Conservation (phyloP, 1,140 invertebrate genomes). For the Carposina sasakii region DNA sequence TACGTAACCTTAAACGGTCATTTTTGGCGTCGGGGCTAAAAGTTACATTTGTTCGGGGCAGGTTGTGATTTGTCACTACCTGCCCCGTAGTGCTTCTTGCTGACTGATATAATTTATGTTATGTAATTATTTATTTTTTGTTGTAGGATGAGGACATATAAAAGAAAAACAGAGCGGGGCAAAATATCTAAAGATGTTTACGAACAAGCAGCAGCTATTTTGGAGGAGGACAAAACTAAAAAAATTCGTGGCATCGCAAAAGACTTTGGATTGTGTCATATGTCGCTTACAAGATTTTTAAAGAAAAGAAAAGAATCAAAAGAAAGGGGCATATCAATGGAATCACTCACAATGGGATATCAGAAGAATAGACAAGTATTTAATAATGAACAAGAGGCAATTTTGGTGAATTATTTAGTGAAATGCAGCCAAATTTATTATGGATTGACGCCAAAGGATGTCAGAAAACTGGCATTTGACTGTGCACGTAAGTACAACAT, state of each 20-base stretch:
- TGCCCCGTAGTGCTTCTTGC: conserved; percentile 15
- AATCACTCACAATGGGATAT: conserved; percentile 15
- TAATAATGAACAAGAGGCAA: conserved; percentile 12
- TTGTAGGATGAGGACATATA: no score
- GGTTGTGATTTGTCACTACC: no score
- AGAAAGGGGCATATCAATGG: conserved; percentile 9
- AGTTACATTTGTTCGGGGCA: conserved; percentile 13
- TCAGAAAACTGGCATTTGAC: conserved; percentile 17
- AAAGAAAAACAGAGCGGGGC: conserved; percentile 15
- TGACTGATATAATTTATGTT: conserved; percentile 13
- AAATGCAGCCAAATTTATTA: conserved; percentile 21
- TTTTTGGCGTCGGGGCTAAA: conserved; percentile 17
- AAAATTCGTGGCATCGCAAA: conserved; percentile 13
- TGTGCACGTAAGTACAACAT: conserved; percentile 23
- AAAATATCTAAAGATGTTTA: conserved; percentile 20
- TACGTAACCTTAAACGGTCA: conserved; percentile 16
- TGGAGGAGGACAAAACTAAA: conserved; percentile 12
- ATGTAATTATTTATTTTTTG: conserved; percentile 6
- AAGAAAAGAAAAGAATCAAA: conserved; percentile 16
- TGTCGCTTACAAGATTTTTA: conserved; percentile 17
- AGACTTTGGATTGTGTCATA: conserved; percentile 15
- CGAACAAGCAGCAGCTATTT: conserved; percentile 16
- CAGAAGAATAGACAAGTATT: conserved; percentile 18
- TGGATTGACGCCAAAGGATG: conserved; percentile 18
- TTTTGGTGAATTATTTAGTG: conserved; percentile 19